phyloP scores from a whole-genome alignment of 2,888 invertebrate genomes.

The Byasa hedistus region DNA sequence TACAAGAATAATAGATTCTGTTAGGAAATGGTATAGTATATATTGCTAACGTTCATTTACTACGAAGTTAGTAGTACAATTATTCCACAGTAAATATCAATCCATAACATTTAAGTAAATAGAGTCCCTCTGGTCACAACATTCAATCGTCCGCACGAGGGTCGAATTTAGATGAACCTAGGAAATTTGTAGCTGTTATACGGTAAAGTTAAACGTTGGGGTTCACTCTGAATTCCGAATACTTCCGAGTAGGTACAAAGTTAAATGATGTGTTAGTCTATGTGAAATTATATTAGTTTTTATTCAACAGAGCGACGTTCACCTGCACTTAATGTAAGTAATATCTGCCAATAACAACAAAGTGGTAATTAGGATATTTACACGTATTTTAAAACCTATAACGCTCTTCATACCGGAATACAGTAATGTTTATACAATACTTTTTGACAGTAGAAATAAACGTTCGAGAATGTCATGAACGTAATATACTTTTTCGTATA shows the following conservation, averaged over 20 bases:
- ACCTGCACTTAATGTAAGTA: neutral
- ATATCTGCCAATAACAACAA: neutral
- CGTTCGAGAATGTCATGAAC: too few species aligned
- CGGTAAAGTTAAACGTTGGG: constrained; percentile 3
- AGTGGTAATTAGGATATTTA: neutral
- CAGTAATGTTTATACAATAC: too few species aligned
- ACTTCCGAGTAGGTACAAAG: neutral
- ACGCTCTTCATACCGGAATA: too few species aligned
- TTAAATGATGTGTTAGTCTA: neutral
- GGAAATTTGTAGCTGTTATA: constrained; percentile 8
- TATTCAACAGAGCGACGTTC: neutral
- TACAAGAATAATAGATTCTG: too few species aligned
- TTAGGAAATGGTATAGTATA: neutral
- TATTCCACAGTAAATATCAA: constrained; percentile 36
- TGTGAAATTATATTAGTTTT: neutral
- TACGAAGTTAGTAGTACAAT: neutral
- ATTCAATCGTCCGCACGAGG: constrained; percentile 76
- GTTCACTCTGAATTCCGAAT: constrained; percentile 3
- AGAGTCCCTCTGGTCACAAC: constrained; percentile 74
- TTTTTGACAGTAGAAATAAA: too few species aligned
- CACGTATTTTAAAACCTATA: neutral
- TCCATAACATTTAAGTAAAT: constrained; percentile 64
- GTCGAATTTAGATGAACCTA: constrained; percentile 70
- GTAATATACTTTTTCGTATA: neutral
- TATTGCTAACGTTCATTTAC: neutral